Conservation (phyloP, 2,797 vertebrate genomes). For the Poecilia picta region DNA sequence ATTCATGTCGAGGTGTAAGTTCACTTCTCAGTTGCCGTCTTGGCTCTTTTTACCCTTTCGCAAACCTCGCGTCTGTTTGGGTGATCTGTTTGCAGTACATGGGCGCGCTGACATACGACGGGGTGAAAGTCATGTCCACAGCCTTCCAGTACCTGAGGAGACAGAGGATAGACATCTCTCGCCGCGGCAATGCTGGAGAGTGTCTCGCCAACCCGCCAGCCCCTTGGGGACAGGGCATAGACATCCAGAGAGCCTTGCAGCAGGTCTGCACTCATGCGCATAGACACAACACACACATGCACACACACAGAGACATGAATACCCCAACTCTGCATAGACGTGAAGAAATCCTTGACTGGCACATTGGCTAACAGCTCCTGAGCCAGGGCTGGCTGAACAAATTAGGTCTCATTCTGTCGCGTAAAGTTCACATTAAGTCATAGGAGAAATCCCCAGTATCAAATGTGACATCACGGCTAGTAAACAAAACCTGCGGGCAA, state of each 20-base stretch:
- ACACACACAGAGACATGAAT: conserved; percentile 5
- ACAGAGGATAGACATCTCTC: conserved; percentile 97
- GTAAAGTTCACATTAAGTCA: conserved; percentile 80
- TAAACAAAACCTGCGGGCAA: conserved; percentile 77
- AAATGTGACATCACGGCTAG: conserved; percentile 77
- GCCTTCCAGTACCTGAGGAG: conserved; percentile 95
- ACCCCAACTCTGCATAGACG: conserved; percentile 6
- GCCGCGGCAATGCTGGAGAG: conserved; percentile 96
- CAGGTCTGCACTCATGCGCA: conserved; percentile 82
- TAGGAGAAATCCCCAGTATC: conserved; percentile 67
- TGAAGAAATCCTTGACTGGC: conserved; percentile 69
- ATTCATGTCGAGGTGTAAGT: not conserved
- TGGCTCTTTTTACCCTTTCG: not conserved
- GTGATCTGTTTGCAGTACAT: conserved; percentile 86
- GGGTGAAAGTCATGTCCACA: conserved; percentile 96
- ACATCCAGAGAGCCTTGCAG: conserved; percentile 97
- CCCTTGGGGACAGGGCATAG: conserved; percentile 98
- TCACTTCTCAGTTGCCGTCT: not conserved
- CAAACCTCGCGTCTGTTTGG: conserved; percentile 7
- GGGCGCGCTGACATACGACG: conserved; percentile 95
- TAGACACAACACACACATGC: not conserved
- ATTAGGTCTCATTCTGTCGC: conserved; percentile 78
- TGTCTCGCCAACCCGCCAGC: conserved; percentile 98
- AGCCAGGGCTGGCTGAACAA: conserved; percentile 76
- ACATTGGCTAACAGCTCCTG: conserved; percentile 70